Evolutionary conservation across 2,113 vertebrate genomes (phyloP).

Genomic region (Theristicus caerulescens): DNA sequence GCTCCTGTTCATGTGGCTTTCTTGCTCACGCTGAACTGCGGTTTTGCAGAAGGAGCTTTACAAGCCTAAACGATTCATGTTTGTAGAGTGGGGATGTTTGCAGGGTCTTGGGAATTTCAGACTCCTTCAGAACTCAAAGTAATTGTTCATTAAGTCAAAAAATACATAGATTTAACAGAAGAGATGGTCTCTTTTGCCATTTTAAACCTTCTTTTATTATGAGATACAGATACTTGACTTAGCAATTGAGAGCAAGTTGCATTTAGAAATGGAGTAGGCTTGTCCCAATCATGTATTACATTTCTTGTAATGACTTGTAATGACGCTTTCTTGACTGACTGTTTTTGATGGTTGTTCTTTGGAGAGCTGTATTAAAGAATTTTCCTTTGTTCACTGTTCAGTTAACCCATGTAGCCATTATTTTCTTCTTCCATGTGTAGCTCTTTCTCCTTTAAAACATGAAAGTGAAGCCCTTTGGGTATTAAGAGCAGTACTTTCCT

Average conservation of each 20-base stretch:
- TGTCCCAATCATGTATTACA: not conserved
- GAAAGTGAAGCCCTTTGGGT: not conserved
- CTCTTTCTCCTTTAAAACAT: not conserved
- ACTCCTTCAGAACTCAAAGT: not conserved
- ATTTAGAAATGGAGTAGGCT: not conserved
- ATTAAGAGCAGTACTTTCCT: not conserved
- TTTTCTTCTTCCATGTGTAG: not conserved
- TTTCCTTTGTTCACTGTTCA: not conserved
- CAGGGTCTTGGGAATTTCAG: not conserved
- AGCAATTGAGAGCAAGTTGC: not conserved
- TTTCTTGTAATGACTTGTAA: too few relatives aligned
- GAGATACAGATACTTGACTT: not conserved
- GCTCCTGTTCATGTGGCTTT: not conserved
- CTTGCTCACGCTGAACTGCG: not conserved
- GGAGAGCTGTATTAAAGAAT: not conserved
- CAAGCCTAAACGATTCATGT: not conserved
- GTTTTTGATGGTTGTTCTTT: not conserved
- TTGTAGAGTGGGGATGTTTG: not conserved
- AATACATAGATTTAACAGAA: not conserved
- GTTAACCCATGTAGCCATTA: not conserved
- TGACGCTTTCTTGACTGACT: not conserved
- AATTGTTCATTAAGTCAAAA: not conserved
- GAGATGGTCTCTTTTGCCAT: not conserved
- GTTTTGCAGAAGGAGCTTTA: not conserved
- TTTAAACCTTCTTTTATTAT: not conserved